Evolutionary conservation across 2,888 invertebrate genomes (phyloP).

Genomic region (Margaritifera margaritifera): DNA sequence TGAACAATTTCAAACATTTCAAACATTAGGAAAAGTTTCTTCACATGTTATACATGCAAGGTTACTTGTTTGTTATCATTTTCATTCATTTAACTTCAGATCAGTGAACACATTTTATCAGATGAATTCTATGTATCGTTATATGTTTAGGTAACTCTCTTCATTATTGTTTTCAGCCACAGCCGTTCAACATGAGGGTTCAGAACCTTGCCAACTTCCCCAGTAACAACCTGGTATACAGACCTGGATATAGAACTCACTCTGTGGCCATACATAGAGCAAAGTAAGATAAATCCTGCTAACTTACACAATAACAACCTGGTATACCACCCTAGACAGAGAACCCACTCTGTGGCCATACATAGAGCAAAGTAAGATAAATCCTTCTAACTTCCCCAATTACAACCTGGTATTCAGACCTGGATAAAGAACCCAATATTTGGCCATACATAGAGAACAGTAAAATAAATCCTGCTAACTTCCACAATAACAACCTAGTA

Average conservation of each 20-base stretch:
- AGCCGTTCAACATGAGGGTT: conserved; percentile 81
- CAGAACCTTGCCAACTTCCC: conserved; percentile 82
- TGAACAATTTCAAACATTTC: no score
- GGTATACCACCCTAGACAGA: conserved; percentile 68
- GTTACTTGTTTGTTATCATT: no score
- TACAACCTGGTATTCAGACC: conserved; percentile 65
- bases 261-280: conserved; percentile 71
- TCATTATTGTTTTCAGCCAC: conserved; percentile 60
- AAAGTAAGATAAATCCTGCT: conserved; percentile 77
- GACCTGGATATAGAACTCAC: conserved; percentile 71
- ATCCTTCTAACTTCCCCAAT: conserved; percentile 79
- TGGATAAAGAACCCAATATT: conserved; percentile 70
- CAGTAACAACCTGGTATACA: conserved; percentile 57
- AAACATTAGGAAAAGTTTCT: no score
- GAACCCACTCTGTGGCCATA: conserved; percentile 70
- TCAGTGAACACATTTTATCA: no score
- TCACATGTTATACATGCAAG: no score
- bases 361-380: conserved; percentile 73
- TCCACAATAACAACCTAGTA: no score
- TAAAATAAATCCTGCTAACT: no score
- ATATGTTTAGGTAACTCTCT: not conserved
- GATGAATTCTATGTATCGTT: no score
- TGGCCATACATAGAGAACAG: conserved; percentile 68
- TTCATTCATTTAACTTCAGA: no score
- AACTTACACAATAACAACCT: conserved; percentile 75